Evolutionary conservation across 2,797 vertebrate genomes (phyloP), one percentile per base, ranked within the genome.

Genomic region (Phrynocephalus forsythii): DNA sequence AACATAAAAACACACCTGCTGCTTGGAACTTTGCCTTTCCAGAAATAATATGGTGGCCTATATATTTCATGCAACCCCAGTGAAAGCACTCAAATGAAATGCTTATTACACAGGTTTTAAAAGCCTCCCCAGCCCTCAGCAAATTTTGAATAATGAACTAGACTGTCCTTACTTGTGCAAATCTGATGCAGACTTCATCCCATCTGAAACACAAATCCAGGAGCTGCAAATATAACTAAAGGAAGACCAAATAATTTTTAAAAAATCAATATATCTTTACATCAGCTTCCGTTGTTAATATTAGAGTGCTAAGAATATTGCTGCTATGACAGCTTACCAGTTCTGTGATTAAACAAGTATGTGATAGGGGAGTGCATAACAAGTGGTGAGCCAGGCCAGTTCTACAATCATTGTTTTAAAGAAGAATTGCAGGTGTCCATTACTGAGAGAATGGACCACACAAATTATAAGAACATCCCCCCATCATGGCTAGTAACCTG

Each of bases 141-240:
- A 78, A 85, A 82, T 63, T 69, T n/a, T 79, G 71, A 91, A 84
- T 79, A 86, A 88, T 66, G 63, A 30, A 24, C 2, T 28, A 81
- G 11, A 11, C 66, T 86, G 20, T 63, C 94, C 92, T 90, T 97
- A 98, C 97, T 96, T 97, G 95, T 98, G 97, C 81, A 98, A 96
- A 83, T 98, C 97, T 15, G 98, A 98, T 73, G 97, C 94, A 2
- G 97, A 97, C 91, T 96, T 98, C 97, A 98, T 97, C 95, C 98
- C 97, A 89, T 98, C 97, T 3, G 97, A 98, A 92, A 97, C 95
- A 91, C 98, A 97, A 91, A 96, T 95, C 97, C 97, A 98, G 67
- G 96, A 96, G 16, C 93, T 96, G 94, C 97, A 97, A 91, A 97
- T 97, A 88, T 96, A 98, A 90, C 97, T 98, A 94, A 92, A 96